Evolutionary conservation across 2,797 vertebrate species (phyloP).

Genomic region (Acanthurus tractus): DNA sequence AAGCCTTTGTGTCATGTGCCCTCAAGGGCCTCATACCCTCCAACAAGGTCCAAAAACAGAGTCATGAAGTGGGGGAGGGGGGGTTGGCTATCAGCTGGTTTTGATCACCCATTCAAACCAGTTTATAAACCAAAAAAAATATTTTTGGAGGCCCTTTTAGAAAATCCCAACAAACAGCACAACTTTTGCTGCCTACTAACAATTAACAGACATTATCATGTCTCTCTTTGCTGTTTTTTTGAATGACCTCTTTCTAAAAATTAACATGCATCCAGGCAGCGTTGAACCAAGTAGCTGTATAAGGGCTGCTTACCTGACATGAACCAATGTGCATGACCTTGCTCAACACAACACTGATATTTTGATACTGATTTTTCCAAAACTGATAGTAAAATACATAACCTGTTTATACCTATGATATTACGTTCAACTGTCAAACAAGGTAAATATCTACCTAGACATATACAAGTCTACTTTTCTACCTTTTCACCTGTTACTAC

Average conservation of each 20-base stretch:
- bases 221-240: slow-evolving; percentile 16
- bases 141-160: not conserved
- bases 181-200: not conserved
- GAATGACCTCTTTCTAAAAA: slow-evolving; percentile 27
- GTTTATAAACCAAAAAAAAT: not conserved
- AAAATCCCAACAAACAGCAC: not conserved
- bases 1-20: slow-evolving; percentile 21
- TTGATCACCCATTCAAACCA: not conserved
- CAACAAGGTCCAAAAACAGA: slow-evolving; percentile 67
- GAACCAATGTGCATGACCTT: not conserved
- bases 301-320: slow-evolving; percentile 13
- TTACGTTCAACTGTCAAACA: too few species aligned
- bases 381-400: not conserved
- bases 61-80: slow-evolving; percentile 20
- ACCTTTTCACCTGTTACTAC: not conserved
- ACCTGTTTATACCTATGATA: not conserved
- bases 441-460: too few species aligned
- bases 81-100: not conserved
- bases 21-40: slow-evolving; percentile 10
- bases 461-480: not conserved
- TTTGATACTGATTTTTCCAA: not conserved
- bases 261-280: not conserved
- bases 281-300: slow-evolving; percentile 3
- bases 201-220: not conserved
- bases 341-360: not conserved